Conservation (phyloP, 53 echinoderm and acorn worm species). For the Arbacia lixula region DNA sequence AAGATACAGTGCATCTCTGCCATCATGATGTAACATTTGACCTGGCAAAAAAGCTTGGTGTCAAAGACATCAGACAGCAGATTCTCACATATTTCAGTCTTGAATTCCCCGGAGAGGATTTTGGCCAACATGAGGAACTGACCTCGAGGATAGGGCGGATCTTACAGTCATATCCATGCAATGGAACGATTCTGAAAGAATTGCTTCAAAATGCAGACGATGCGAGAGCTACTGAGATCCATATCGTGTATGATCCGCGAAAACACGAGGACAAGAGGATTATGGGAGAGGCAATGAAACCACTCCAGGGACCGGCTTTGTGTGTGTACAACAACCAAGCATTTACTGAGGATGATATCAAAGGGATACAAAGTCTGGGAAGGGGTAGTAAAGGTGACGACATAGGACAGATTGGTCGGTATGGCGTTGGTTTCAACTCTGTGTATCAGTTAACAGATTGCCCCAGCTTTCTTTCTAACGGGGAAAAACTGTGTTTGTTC, state of each 20-base stretch:
- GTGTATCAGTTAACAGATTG: conserved; percentile 96
- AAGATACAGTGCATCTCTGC: conserved; percentile 11
- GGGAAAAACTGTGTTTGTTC: conserved; percentile 75
- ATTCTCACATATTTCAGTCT: conserved; percentile 1
- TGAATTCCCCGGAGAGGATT: conserved; percentile 51
- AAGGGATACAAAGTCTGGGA: conserved; percentile 91
- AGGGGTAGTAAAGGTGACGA: conserved; percentile 74
- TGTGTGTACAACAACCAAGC: conserved; percentile 82
- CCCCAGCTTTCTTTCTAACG: conserved; percentile 77
- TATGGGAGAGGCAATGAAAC: conserved; percentile 49
- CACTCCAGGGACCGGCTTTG: conserved; percentile 72
- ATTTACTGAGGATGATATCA: conserved; percentile 75
- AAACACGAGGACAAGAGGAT: conserved; percentile 16
- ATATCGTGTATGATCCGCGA: conserved; percentile 89
- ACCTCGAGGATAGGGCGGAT: conserved; percentile 78
- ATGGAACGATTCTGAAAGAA: conserved; percentile 84
- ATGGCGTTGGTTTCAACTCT: conserved; percentile 97
- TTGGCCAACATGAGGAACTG: conserved; percentile 89
- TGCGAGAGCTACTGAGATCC: conserved; percentile 81
- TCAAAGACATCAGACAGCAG: conserved; percentile 49
- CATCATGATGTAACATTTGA: conserved; percentile 14
- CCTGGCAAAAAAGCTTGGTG: conserved; percentile 18
- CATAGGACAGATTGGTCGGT: conserved; percentile 78
- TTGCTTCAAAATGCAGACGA: conserved; percentile 97
- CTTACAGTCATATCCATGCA: conserved; percentile 74